Conservation (phyloP, 2,113 vertebrate species). For the Elgaria multicarinata region DNA sequence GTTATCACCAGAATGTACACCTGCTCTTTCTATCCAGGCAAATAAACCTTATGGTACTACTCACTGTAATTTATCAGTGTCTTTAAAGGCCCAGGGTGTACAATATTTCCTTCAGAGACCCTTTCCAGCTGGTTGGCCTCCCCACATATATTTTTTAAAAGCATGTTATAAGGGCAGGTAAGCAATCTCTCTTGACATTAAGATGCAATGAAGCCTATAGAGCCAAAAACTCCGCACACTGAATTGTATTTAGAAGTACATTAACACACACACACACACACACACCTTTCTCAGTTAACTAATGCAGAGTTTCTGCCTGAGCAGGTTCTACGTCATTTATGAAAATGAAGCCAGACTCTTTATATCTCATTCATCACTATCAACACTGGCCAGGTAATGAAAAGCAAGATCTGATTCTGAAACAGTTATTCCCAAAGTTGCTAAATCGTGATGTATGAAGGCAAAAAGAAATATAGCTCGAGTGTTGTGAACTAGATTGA, state of each 20-base stretch:
- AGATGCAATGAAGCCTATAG: not conserved
- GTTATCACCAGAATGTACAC: not conserved
- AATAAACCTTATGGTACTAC: not conserved
- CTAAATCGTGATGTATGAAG: conserved; percentile 18
- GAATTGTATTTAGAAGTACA: not conserved
- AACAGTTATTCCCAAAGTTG: not conserved
- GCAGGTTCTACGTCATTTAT: not conserved
- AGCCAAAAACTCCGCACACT: not conserved
- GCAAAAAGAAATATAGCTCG: conserved; percentile 1
- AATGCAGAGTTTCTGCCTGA: not conserved
- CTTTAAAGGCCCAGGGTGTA: not conserved
- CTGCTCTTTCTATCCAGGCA: not conserved
- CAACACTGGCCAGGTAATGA: conserved; percentile 5
- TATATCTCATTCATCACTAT: conserved; percentile 2
- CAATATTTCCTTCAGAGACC: conserved; percentile 2
- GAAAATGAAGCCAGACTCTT: conserved; percentile 21
- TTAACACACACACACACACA: not conserved
- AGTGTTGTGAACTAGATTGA: not conserved
- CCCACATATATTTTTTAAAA: not conserved
- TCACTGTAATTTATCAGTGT: not conserved
- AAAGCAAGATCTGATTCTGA: conserved; percentile 15
- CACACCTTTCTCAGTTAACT: not conserved
- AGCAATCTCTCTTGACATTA: not conserved
- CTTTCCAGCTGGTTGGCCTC: not conserved
- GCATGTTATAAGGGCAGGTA: not conserved